Conservation (phyloP, 2,113 vertebrate genomes). For the Tragulus kanchil region DNA sequence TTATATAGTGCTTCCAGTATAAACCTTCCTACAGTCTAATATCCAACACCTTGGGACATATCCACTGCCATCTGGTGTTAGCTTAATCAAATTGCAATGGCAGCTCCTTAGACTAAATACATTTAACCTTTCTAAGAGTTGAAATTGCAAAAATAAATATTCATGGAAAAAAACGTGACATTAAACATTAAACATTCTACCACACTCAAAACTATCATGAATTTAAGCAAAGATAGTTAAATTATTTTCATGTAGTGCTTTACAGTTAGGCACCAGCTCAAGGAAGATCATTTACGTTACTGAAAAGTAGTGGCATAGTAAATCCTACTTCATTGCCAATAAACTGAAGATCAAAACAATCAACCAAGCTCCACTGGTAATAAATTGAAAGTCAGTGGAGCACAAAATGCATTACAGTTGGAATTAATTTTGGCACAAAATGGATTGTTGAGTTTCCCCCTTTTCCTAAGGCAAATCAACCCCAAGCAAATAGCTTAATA, state of each 20-base stretch:
- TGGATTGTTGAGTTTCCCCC: conserved; percentile 74
- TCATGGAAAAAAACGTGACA: conserved; percentile 58
- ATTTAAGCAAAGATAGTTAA: conserved; percentile 69
- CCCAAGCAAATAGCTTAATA: conserved; percentile 74
- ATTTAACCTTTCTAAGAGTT: not conserved
- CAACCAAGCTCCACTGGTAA: conserved; percentile 80
- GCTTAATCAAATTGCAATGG: conserved; percentile 9
- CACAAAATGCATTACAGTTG: conserved; percentile 81
- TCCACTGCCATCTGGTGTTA: conserved; percentile 11
- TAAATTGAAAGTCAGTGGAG: conserved; percentile 82
- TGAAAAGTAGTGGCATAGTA: conserved; percentile 64
- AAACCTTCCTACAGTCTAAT: not conserved
- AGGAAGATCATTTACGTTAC: conserved; percentile 74
- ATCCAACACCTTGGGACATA: not conserved
- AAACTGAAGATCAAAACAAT: conserved; percentile 83
- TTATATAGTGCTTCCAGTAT: not conserved
- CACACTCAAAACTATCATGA: conserved; percentile 52
- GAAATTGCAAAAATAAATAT: conserved; percentile 59
- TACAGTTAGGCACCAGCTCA: conserved; percentile 50
- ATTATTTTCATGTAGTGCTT: conserved; percentile 63
- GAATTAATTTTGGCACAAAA: conserved; percentile 83
- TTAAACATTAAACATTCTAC: conserved; percentile 55
- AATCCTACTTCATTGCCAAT: conserved; percentile 79
- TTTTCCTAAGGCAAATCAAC: conserved; percentile 77
- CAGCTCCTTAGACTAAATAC: not conserved